Base-by-base conservation (phyloP, 2,113 vertebrate genomes). In the Turdus rufiventris region DNA sequence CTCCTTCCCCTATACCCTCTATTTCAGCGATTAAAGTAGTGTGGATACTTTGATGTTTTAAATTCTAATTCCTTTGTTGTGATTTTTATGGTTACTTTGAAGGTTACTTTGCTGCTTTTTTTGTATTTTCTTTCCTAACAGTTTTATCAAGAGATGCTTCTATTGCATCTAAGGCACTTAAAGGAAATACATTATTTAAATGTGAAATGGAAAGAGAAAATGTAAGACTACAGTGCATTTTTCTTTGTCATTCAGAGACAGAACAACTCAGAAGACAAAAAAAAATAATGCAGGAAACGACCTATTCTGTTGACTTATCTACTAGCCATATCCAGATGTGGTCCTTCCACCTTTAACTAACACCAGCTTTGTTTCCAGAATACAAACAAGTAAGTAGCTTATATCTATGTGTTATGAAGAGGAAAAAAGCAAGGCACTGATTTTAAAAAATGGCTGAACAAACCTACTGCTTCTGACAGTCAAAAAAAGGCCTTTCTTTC, bases 31-130 rank as follows among this genome's bases (percentile, higher is more conserved):
- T 93, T 94, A 93, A 93, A 96, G 43, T 81, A 73, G 58, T 76
- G 85, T 34, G 70, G 84, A 80, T 80, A 95, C 87, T 97, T 97
- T 95, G 93, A 95, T 96, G 83, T 93, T 95, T 97, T 94, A 95
- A 93, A 95, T 94, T 93, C 88, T 87, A 90, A 96, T 97, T 97
- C 95, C 53, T 96, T 91, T 93, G 88, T 94, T 97, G 91, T 95
- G 93, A 96, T 97, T 97, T 96, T 93, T 95, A 89, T 66, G 89
- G 71, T 91, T 68, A 18, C 75, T 97, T 97, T 96, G 91, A 97
- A 97, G 80, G 72, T 95, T 94, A 91, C 60, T 91, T 96, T 94
- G 83, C 91, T 89, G 72, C 24, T 85, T 96, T 96, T 38, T 97
- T 95, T 75, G 51, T 94, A 80, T 95, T 90, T 93, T 94, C 75